A percentile compares a stretch with the other conserved stretches of the same genome.
phyloP scores from a whole-genome alignment of 1,140 invertebrate genomes.

The Acyrthosiphon pisum region DNA sequence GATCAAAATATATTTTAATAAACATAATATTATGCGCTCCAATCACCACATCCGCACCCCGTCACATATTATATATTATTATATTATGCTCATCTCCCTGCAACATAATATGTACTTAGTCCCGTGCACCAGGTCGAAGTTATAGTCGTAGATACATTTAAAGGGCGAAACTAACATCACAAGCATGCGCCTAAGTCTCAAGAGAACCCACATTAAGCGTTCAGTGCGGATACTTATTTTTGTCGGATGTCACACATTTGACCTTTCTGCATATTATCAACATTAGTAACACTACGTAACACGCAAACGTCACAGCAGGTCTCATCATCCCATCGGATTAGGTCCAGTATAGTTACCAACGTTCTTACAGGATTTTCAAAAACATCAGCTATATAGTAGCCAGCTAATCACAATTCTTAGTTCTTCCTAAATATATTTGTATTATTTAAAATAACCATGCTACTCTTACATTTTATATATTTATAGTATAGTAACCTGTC shows the following conservation, averaged over 20 bases:
- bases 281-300: neutral
- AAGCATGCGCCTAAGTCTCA: too few relatives aligned
- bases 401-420: neutral
- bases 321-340: neutral
- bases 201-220: neutral
- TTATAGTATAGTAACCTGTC: too few relatives aligned
- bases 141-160: neutral
- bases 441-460: neutral
- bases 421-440: neutral
- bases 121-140: neutral
- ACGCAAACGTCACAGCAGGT: neutral
- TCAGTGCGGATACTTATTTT: neutral
- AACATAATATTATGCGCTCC: neutral
- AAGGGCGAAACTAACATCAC: neutral
- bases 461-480: too few relatives aligned
- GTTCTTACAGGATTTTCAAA: neutral
- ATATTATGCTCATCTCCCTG: neutral
- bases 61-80: neutral
- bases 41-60: neutral
- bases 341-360: neutral
- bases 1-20: slow-evolving; percentile 3
- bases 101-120: neutral
- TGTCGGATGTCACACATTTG: neutral
- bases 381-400: neutral
- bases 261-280: too few relatives aligned